These are phyloP conservation scores for Rhinichthys osculus DNA, from an alignment of 2,797 vertebrate genomes.

Conservation along the genomic window DNA sequence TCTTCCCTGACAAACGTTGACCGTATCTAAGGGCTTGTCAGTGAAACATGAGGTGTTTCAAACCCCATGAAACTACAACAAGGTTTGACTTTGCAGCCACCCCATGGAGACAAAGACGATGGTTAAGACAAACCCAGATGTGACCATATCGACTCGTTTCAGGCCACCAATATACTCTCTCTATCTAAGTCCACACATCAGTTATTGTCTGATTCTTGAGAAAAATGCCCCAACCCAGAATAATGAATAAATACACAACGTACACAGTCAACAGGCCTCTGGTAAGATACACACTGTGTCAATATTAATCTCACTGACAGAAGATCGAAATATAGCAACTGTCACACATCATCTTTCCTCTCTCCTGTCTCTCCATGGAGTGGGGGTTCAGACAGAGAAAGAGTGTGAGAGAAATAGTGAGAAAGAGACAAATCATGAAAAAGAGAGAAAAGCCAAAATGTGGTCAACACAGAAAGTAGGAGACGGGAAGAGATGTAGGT, in stretches of 20 bases:
- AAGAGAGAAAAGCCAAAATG: background rate
- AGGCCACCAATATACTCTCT: slow-evolving; percentile 71
- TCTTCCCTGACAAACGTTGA: slow-evolving; percentile 42
- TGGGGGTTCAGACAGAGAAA: slow-evolving; percentile 66
- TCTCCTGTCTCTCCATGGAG: slow-evolving; percentile 77
- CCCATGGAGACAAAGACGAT: slow-evolving; percentile 42
- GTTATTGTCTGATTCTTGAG: slow-evolving; percentile 88
- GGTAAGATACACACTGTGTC: slow-evolving; percentile 85
- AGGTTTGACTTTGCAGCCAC: slow-evolving; percentile 47
- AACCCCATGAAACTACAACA: slow-evolving; percentile 54
- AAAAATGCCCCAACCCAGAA: slow-evolving; percentile 81
- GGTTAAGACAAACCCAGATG: slow-evolving; percentile 71
- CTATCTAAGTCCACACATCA: slow-evolving; percentile 82
- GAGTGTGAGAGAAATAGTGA: slow-evolving; percentile 34
- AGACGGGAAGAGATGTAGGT: background rate
- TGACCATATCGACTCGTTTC: slow-evolving; percentile 80
- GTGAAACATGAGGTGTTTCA: slow-evolving; percentile 30
- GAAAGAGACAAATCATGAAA: slow-evolving; percentile 20
- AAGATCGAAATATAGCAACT: slow-evolving; percentile 86
- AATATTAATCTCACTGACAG: slow-evolving; percentile 88
- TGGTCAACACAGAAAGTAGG: background rate
- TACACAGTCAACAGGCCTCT: slow-evolving; percentile 81
- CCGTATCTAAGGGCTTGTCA: slow-evolving; percentile 36
- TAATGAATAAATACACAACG: slow-evolving; percentile 85
- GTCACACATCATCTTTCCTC: slow-evolving; percentile 86